These are phyloP conservation scores for Gymnopithys bicolor DNA, from an alignment of 2,797 vertebrate species.

Conservation along the genomic window DNA sequence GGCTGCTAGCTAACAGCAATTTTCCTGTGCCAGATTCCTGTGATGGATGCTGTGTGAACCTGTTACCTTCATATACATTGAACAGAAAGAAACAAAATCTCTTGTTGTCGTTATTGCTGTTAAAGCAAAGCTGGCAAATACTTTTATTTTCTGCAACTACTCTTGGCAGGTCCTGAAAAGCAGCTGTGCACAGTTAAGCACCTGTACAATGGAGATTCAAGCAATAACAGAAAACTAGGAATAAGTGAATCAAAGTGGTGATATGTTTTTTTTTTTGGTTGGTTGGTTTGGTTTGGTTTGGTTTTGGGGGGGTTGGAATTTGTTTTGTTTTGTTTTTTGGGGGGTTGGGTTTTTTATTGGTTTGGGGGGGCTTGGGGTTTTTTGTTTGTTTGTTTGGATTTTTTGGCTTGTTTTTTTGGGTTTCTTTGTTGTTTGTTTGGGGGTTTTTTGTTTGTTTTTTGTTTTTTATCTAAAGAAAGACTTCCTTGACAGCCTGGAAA, in stretches of 20 bases:
- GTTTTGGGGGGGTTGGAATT: too few relatives aligned
- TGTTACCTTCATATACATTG: background rate
- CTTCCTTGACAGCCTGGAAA: background rate
- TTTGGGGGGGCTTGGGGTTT: background rate
- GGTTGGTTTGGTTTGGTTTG: too few relatives aligned
- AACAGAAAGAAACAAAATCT: constrained; percentile 41
- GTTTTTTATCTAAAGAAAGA: background rate
- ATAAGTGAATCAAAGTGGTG: background rate
- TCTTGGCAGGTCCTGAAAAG: constrained; percentile 35
- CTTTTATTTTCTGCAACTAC: constrained; percentile 60
- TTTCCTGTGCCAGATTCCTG: constrained; percentile 49
- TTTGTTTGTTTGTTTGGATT: background rate
- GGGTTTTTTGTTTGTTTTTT: background rate
- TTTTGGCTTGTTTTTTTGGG: too few relatives aligned
- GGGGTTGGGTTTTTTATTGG: background rate
- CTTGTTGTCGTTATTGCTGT: background rate
- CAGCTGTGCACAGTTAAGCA: constrained; percentile 9
- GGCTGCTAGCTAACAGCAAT: constrained; percentile 25
- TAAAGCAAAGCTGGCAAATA: constrained; percentile 58
- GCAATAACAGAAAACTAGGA: background rate
- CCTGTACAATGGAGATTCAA: constrained; percentile 26
- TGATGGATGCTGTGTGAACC: background rate
- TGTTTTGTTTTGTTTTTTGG: too few relatives aligned
- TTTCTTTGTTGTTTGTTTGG: too few relatives aligned
- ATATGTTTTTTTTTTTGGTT: too few relatives aligned